These are phyloP conservation scores for Poeciliopsis paucimaculata DNA, from an alignment of 2,797 vertebrate genomes.

Conservation along the genomic window DNA sequence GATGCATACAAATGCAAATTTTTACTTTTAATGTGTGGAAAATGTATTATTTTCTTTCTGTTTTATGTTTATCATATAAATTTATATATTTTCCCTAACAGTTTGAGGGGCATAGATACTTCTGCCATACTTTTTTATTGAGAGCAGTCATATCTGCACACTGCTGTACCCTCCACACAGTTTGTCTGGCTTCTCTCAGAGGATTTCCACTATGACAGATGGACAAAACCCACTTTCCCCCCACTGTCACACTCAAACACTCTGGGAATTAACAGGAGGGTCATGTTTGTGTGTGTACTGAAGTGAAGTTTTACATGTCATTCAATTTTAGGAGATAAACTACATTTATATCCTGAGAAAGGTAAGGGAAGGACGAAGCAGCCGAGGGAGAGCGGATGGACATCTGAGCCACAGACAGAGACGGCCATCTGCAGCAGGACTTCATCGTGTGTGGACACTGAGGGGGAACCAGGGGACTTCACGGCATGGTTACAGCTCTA, in stretches of 20 bases:
- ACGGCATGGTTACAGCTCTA: slow-evolving; percentile 42
- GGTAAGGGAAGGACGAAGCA: slow-evolving; percentile 44
- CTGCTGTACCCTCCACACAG: slow-evolving; percentile 20
- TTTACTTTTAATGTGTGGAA: neutral
- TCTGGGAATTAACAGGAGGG: slow-evolving; percentile 63
- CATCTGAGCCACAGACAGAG: slow-evolving; percentile 66
- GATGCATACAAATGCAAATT: neutral
- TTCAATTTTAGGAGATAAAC: slow-evolving; percentile 27
- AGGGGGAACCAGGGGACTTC: slow-evolving; percentile 46
- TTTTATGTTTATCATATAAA: neutral
- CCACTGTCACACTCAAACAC: slow-evolving; percentile 55
- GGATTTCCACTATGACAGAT: slow-evolving; percentile 74
- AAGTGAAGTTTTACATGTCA: slow-evolving; percentile 68
- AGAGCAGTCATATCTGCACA: slow-evolving; percentile 19
- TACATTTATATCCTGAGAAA: slow-evolving; percentile 32
- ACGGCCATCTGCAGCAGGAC: slow-evolving; percentile 65
- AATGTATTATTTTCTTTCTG: neutral
- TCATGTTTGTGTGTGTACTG: slow-evolving; percentile 66
- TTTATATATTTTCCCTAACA: neutral
- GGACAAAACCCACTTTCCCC: slow-evolving; percentile 60
- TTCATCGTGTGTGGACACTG: slow-evolving; percentile 45
- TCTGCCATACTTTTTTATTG: neutral
- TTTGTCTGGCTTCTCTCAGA: slow-evolving; percentile 54
- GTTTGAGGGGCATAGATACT: neutral
- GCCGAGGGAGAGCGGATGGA: slow-evolving; percentile 57